A percentile compares a stretch with the other conserved stretches of the same genome.
Conservation (phyloP, 2,888 invertebrate species). For the Pollenia angustigena region DNA sequence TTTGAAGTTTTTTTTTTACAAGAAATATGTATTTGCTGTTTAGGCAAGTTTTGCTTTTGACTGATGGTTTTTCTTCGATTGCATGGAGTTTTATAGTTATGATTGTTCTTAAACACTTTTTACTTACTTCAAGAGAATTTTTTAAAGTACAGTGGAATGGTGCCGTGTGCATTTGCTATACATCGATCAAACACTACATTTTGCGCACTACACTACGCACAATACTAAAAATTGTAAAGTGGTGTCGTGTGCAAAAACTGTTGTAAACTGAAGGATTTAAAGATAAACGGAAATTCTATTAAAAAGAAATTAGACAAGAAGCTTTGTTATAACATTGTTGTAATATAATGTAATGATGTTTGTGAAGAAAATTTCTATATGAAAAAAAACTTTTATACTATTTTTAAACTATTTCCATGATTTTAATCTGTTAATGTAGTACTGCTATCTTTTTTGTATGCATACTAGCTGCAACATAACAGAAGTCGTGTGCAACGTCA, state of each 20-base stretch:
- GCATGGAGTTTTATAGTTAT: slow-evolving; percentile 71
- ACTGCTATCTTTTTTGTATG: neutral
- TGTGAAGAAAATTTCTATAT: no score
- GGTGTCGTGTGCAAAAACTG: slow-evolving; percentile 68
- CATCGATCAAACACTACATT: neutral
- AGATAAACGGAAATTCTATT: neutral
- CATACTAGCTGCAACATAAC: slow-evolving; percentile 1
- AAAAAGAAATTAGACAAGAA: no score
- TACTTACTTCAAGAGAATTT: neutral
- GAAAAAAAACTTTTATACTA: neutral
- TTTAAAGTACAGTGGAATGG: neutral
- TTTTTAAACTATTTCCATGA: neutral
- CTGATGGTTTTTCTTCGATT: slow-evolving; percentile 57
- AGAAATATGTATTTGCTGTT: slow-evolving; percentile 32
- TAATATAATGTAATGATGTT: no score
- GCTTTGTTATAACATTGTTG: no score
- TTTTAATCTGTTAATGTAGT: neutral
- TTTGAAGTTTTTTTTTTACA: slow-evolving; percentile 48
- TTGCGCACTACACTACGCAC: slow-evolving; percentile 36
- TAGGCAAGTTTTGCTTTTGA: slow-evolving; percentile 57
- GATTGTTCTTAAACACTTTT: slow-evolving; percentile 40
- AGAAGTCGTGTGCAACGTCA: slow-evolving; percentile 35
- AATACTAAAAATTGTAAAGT: neutral
- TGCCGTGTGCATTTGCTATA: slow-evolving; percentile 53
- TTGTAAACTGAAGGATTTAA: neutral